Evolutionary conservation across 2,888 invertebrate species (phyloP).

Genomic region (Dione vanillae): DNA sequence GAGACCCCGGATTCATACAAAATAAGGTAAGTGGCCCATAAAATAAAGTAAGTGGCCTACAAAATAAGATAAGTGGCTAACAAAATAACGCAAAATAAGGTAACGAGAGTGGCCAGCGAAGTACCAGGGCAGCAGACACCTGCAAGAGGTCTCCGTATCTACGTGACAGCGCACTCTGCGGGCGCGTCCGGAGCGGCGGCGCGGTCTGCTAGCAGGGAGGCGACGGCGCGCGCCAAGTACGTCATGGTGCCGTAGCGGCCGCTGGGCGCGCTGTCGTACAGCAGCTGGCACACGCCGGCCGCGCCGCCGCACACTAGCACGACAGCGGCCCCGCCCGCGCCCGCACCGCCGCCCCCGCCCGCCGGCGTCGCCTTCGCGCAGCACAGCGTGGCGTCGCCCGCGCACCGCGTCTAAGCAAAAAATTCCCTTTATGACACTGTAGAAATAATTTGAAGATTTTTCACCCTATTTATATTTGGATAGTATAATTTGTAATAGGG

Average conservation of each 20-base stretch:
- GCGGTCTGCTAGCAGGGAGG: conserved; percentile 87
- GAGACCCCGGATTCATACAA: too few relatives aligned
- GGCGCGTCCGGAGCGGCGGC: conserved; percentile 92
- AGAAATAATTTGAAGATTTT: too few relatives aligned
- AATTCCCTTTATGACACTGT: too few relatives aligned
- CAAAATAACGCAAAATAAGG: too few relatives aligned
- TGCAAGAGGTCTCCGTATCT: conserved; percentile 74
- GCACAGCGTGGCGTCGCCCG: conserved; percentile 96
- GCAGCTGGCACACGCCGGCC: conserved; percentile 97
- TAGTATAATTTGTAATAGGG: too few relatives aligned
- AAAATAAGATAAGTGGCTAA: too few relatives aligned
- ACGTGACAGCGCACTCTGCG: conserved; percentile 91
- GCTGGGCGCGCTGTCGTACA: conserved; percentile 99
- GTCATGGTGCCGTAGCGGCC: conserved; percentile 99
- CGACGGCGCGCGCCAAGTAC: conserved; percentile 94
- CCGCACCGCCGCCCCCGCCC: conserved; percentile 62
- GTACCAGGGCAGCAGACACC: not conserved
- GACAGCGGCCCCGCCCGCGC: conserved; percentile 85
- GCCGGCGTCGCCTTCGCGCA: conserved; percentile 88
- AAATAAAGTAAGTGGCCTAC: too few relatives aligned
- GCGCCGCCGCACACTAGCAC: conserved; percentile 94
- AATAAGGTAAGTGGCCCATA: too few relatives aligned
- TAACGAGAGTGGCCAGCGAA: not conserved
- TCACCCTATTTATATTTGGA: too few relatives aligned
- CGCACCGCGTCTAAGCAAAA: conserved; percentile 87